Base-by-base conservation (phyloP, 2,888 invertebrate genomes). In the Tachina fera region DNA sequence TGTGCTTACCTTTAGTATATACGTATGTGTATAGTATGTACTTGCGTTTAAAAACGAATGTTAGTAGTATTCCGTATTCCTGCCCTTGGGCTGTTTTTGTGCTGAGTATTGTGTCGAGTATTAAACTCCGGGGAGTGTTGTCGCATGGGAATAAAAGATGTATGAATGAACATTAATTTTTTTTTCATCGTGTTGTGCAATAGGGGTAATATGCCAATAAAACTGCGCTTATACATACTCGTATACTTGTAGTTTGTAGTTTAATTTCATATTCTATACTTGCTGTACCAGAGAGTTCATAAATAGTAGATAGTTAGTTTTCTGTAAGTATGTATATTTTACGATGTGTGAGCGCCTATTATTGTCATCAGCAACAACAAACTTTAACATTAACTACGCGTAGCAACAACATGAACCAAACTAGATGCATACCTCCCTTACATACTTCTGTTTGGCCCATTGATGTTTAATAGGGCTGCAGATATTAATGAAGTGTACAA, bases 401-500 rank as follows among this genome's bases (percentile, higher is more conserved):
- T 31, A 76, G 13, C 45, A 63, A 53, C 56, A 31, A 31, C 31
- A 31, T 31, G 31, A 31, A 31, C 4, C 3, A 77, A 68, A 61
- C 47, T 41, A 60, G n/a, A 14, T 47, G 13, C 22, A 14, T 60
- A 49, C 13, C 19, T 31, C 14, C 53, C 58, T 53, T 67, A 22
- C 22, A 61, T 51, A 41, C 6, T 67, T 74, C 63, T 74, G 71
- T 31, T 76, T 51, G 49, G 83, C 76, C 85, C 72, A 84, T 87
- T 87, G 84, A 87, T 79, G 86, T 83, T 88, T 74, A 88, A 88
- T 87, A 87, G 87, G 72, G 85, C 84, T 85, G 87, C 87, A 88
- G 85, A 87, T 88, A 87, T 88, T 88, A 87, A 88, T 88, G 87
- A 88, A 88, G 85, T 87, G 85, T 85, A 83, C 71, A 63, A 71